phyloP scores from a whole-genome alignment of 2,113 vertebrate species.

The Hucho hucho region DNA sequence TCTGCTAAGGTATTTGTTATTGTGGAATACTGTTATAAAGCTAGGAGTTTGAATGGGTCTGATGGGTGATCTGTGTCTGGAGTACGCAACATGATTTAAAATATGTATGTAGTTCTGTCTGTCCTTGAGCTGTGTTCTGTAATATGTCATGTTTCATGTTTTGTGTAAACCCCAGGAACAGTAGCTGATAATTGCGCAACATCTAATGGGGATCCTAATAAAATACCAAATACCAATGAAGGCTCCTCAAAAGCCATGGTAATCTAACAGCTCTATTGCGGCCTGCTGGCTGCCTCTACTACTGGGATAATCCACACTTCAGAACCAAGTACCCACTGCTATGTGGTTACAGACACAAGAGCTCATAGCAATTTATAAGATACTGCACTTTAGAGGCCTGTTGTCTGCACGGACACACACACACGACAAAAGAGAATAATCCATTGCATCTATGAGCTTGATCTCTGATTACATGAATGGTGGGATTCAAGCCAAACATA shows the following conservation, averaged over 20 bases:
- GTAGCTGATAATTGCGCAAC: too few relatives aligned
- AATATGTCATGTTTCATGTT: too few relatives aligned
- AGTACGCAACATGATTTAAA: not conserved
- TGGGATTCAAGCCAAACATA: not conserved
- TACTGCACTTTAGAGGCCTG: too few relatives aligned
- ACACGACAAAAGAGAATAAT: conserved; percentile 33
- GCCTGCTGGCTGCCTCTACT: not conserved
- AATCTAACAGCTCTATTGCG: conserved; percentile 3
- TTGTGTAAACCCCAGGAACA: too few relatives aligned
- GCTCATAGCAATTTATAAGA: too few relatives aligned
- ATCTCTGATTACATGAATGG: conserved; percentile 43
- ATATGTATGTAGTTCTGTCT: not conserved
- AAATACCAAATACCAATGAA: not conserved
- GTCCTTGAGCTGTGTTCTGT: too few relatives aligned
- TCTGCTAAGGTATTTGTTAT: not conserved
- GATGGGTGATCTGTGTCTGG: not conserved
- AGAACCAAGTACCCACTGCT: not conserved
- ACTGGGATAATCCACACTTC: not conserved
- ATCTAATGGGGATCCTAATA: not conserved
- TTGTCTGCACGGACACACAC: not conserved
- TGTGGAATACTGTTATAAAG: not conserved
- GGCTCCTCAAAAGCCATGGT: conserved; percentile 1
- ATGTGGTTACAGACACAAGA: not conserved
- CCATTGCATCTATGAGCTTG: conserved; percentile 39
- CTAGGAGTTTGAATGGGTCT: not conserved